A percentile compares a stretch with the other conserved stretches of the same genome.
These are phyloP conservation scores for Tylochromis polylepis DNA, from an alignment of 2,113 vertebrate genomes.

Conservation along the genomic window DNA sequence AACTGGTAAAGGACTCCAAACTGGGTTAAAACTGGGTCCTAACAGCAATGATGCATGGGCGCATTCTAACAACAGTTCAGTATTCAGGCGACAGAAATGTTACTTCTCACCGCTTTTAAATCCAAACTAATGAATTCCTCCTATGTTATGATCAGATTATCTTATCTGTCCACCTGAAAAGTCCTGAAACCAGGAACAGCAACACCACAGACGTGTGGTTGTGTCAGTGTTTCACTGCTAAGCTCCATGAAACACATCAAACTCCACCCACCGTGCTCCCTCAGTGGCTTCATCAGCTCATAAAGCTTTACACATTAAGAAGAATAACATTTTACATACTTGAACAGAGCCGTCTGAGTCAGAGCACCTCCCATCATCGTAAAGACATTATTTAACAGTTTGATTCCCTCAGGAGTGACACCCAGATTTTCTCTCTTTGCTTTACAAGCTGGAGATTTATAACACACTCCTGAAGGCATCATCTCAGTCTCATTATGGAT, in stretches of 20 bases:
- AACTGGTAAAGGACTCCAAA: no score
- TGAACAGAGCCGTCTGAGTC: background rate
- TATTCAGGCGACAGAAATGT: background rate
- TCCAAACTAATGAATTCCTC: no score
- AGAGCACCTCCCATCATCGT: background rate
- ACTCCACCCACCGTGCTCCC: background rate
- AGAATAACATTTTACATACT: background rate
- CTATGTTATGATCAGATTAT: background rate
- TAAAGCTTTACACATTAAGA: background rate
- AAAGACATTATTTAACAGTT: background rate
- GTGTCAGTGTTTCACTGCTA: background rate
- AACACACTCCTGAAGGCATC: background rate
- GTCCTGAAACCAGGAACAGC: background rate
- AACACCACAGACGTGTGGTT: background rate
- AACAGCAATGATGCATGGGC: no score
- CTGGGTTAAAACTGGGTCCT: no score
- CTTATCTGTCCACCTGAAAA: background rate
- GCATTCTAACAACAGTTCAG: background rate
- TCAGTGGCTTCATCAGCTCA: background rate
- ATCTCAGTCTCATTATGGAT: background rate
- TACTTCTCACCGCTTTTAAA: background rate
- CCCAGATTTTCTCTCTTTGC: background rate
- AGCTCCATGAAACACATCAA: background rate
- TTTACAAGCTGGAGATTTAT: background rate
- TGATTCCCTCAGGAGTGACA: background rate